Conservation (phyloP, 1,140 invertebrate genomes). For the Hypsibius dujardini region DNA sequence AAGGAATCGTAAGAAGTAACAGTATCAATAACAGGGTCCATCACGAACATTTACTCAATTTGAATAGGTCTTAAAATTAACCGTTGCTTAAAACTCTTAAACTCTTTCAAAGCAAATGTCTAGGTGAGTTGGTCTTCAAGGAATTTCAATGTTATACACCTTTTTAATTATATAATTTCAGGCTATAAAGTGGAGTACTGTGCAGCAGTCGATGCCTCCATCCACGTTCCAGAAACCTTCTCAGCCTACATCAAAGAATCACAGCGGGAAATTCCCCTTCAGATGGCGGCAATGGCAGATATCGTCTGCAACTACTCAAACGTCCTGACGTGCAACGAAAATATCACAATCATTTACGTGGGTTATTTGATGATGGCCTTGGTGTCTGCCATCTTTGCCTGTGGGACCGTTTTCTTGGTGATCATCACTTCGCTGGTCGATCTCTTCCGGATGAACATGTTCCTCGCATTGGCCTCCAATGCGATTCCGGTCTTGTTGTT, state of each 20-base stretch:
- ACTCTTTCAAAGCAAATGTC: no score
- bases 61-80: no score
- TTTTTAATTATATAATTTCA: background rate
- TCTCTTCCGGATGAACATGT: constrained; percentile 8
- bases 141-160: no score
- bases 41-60: no score
- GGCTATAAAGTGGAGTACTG: constrained; percentile 16
- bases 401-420: background rate
- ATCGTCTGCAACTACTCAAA: background rate
- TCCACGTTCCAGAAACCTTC: constrained; percentile 8
- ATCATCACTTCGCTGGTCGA: constrained; percentile 11
- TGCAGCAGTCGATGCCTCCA: background rate
- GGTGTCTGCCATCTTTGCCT: constrained; percentile 12
- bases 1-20: no score
- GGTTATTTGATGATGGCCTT: constrained; percentile 15
- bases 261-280: background rate
- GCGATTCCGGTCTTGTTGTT: background rate
- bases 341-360: constrained; percentile 10
- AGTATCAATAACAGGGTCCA: no score
- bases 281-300: constrained; percentile 7
- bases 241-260: background rate
- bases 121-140: no score
- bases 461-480: background rate
- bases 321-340: background rate
- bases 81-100: no score